A percentile compares a stretch with the other conserved stretches of the same genome.
These are phyloP conservation scores for Cisticola juncidis DNA, from an alignment of 2,113 vertebrate species.

Conservation along the genomic window DNA sequence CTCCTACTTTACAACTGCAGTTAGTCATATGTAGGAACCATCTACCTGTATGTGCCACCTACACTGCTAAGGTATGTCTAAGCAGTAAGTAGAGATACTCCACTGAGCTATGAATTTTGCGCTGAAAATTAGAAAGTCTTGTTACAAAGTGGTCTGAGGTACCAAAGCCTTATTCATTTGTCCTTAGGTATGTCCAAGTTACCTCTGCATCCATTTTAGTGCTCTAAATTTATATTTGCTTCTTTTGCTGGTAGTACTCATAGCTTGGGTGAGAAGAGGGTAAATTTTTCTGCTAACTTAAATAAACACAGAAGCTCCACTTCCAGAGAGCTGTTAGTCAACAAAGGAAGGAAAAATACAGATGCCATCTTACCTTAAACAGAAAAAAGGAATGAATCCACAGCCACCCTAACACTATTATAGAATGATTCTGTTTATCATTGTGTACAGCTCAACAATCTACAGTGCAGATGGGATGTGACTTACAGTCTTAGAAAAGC, in stretches of 20 bases:
- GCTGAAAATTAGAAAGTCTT: neutral
- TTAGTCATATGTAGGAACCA: neutral
- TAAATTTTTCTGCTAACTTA: neutral
- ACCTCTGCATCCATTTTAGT: neutral
- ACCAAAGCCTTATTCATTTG: neutral
- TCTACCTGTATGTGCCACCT: neutral
- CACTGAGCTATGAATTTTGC: neutral
- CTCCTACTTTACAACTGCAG: neutral
- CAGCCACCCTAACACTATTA: neutral
- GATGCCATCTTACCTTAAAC: neutral
- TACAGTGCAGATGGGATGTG: neutral
- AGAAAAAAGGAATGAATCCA: neutral
- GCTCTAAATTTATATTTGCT: neutral
- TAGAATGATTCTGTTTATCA: neutral
- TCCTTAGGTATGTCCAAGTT: neutral
- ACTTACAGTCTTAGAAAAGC: neutral
- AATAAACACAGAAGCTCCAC: neutral
- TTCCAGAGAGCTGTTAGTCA: neutral
- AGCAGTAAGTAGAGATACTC: neutral
- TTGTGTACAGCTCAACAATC: neutral
- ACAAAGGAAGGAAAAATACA: neutral
- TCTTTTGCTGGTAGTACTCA: neutral
- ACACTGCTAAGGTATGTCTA: neutral
- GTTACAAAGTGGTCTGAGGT: neutral
- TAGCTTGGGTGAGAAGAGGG: neutral